Conservation (phyloP, 1,140 invertebrate species). For the Panulirus ornatus region DNA sequence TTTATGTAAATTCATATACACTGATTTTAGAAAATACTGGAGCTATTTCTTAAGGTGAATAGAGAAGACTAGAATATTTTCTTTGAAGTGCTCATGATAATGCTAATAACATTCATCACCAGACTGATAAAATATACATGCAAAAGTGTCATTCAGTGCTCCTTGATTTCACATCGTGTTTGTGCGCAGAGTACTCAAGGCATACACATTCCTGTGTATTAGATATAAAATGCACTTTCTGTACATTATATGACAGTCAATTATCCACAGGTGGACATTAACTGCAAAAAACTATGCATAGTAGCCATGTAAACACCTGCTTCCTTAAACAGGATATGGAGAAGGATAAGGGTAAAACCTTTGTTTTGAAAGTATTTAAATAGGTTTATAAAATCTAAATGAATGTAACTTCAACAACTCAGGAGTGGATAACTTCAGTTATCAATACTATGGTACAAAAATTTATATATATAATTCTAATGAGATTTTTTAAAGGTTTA, state of each 20-base stretch:
- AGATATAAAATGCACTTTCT: slow-evolving; percentile 38
- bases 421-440: background rate
- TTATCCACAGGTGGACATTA: slow-evolving; percentile 1
- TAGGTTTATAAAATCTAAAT: too few species aligned
- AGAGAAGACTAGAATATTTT: background rate
- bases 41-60: background rate
- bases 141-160: slow-evolving; percentile 12
- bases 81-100: background rate
- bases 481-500: too few species aligned
- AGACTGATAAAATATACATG: slow-evolving; percentile 30
- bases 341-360: background rate
- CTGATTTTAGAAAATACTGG: background rate
- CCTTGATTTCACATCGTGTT: background rate
- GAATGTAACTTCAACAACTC: background rate
- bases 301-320: background rate
- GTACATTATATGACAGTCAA: slow-evolving; percentile 4
- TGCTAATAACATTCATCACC: background rate
- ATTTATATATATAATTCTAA: too few species aligned
- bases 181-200: slow-evolving; percentile 45
- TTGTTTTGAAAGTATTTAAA: too few species aligned
- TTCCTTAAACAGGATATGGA: background rate
- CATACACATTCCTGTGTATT: slow-evolving; percentile 30
- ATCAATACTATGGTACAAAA: too few species aligned
- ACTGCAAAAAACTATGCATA: slow-evolving; percentile 16
- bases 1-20: background rate